phyloP scores from a whole-genome alignment of 2,888 invertebrate genomes.

The Cephus rjabovi region DNA sequence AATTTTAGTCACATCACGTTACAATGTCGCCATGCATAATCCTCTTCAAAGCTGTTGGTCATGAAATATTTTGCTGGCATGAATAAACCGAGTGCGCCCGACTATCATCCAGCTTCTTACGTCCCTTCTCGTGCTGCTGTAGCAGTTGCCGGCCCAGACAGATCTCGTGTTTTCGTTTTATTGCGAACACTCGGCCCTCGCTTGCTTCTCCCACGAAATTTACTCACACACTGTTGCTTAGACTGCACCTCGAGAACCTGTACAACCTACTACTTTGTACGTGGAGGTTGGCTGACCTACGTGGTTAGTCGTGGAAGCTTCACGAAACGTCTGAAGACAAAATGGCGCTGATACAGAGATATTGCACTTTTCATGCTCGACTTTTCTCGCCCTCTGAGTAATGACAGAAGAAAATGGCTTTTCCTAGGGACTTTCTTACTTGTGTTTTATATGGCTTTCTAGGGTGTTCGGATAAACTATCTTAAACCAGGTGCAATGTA shows the following conservation, averaged over 20 bases:
- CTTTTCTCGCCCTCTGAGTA: conserved; percentile 5
- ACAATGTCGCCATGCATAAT: conserved; percentile 48
- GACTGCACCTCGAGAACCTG: conserved; percentile 25
- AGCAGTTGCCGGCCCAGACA: conserved; percentile 27
- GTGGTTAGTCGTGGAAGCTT: conserved; percentile 43
- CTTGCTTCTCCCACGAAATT: conserved; percentile 27
- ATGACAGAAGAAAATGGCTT: neutral
- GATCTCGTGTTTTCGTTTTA: conserved; percentile 34
- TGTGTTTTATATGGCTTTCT: too few species aligned
- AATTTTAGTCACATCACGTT: conserved; percentile 41
- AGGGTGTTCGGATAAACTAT: neutral
- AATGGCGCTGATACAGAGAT: neutral
- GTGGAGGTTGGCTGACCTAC: conserved; percentile 47
- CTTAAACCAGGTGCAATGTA: neutral
- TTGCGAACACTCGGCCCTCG: conserved; percentile 27
- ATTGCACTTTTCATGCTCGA: conserved; percentile 22
- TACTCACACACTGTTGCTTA: conserved; percentile 25
- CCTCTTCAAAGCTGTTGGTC: conserved; percentile 38
- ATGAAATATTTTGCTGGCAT: conserved; percentile 50
- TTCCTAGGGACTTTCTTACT: neutral
- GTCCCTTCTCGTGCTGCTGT: conserved; percentile 9
- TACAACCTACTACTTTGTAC: conserved; percentile 34
- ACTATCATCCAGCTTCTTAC: neutral
- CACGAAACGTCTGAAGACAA: conserved; percentile 50
- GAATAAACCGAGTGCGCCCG: conserved; percentile 45